These are phyloP conservation scores for Melieria omissa DNA, from an alignment of 2,888 invertebrate genomes.

Conservation along the genomic window DNA sequence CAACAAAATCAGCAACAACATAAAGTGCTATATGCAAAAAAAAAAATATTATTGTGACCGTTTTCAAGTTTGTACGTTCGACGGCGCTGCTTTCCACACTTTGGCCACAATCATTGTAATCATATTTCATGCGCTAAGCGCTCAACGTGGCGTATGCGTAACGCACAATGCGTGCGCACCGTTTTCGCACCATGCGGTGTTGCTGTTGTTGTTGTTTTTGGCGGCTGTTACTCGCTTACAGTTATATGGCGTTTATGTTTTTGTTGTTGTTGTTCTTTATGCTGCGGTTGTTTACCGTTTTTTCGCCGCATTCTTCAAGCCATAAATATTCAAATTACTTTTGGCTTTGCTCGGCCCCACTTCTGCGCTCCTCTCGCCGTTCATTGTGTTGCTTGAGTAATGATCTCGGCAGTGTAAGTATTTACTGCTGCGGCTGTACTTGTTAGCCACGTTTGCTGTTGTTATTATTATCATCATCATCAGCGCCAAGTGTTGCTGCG, in stretches of 20 bases:
- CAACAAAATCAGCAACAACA: too few species aligned
- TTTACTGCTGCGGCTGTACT: neutral
- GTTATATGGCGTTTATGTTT: neutral
- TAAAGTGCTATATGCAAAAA: too few species aligned
- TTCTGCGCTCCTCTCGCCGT: neutral
- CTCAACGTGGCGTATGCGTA: too few species aligned
- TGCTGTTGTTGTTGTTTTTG: too few species aligned
- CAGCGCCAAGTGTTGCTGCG: slow-evolving; percentile 3
- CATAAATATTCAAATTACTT: slow-evolving; percentile 35
- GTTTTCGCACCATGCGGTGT: too few species aligned
- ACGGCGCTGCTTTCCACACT: too few species aligned
- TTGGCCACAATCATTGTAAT: too few species aligned
- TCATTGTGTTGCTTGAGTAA: neutral
- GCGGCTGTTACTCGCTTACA: too few species aligned
- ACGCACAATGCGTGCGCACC: too few species aligned
- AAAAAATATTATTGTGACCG: too few species aligned
- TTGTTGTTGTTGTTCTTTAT: neutral
- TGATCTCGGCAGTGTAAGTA: neutral
- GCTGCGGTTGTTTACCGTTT: neutral
- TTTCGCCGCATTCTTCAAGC: neutral
- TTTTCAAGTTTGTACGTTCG: too few species aligned
- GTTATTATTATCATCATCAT: slow-evolving; percentile 7
- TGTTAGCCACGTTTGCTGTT: neutral
- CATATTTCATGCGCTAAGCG: too few species aligned
- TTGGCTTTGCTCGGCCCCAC: slow-evolving; percentile 4